Evolutionary conservation across 2,888 invertebrate species (phyloP).

Genomic region (Trichogramma dendrolimi): DNA sequence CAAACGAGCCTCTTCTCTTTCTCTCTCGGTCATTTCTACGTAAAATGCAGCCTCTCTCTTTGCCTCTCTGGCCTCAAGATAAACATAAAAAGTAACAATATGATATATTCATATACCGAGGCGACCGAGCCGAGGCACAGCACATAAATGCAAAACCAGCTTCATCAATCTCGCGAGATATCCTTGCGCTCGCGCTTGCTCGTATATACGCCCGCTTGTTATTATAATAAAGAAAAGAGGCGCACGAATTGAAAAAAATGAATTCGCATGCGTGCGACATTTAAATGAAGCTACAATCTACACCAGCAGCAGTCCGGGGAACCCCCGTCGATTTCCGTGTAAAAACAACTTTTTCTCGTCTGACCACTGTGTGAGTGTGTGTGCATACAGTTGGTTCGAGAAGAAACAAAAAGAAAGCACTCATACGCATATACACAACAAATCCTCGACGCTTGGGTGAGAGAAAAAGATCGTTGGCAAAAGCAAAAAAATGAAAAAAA

Average conservation of each 20-base stretch:
- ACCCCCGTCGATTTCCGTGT: slow-evolving; percentile 45
- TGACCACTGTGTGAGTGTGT: not conserved
- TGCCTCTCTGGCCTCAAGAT: too few relatives aligned
- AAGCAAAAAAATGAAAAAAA: too few relatives aligned
- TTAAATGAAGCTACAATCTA: slow-evolving; percentile 36
- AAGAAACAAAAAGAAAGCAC: too few relatives aligned
- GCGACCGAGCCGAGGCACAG: slow-evolving; percentile 18
- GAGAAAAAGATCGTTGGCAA: not conserved
- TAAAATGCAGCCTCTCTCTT: too few relatives aligned
- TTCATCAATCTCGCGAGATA: slow-evolving; percentile 47
- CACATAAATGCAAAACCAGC: slow-evolving; percentile 27
- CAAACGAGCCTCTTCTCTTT: slow-evolving; percentile 12
- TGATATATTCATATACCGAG: too few relatives aligned
- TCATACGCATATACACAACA: too few relatives aligned
- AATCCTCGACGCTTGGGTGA: not conserved
- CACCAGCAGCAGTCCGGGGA: slow-evolving; percentile 19
- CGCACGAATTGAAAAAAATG: slow-evolving; percentile 31
- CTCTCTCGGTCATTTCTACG: slow-evolving; percentile 14
- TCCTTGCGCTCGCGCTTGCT: slow-evolving; percentile 30
- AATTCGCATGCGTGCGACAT: slow-evolving; percentile 36
- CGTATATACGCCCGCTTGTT: not conserved
- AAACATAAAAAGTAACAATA: too few relatives aligned
- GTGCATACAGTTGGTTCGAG: not conserved
- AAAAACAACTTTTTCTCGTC: slow-evolving; percentile 35
- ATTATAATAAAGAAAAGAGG: not conserved